These are phyloP conservation scores for Myotis findleyi DNA, from an alignment of 2,797 vertebrate species.

Conservation along the genomic window DNA sequence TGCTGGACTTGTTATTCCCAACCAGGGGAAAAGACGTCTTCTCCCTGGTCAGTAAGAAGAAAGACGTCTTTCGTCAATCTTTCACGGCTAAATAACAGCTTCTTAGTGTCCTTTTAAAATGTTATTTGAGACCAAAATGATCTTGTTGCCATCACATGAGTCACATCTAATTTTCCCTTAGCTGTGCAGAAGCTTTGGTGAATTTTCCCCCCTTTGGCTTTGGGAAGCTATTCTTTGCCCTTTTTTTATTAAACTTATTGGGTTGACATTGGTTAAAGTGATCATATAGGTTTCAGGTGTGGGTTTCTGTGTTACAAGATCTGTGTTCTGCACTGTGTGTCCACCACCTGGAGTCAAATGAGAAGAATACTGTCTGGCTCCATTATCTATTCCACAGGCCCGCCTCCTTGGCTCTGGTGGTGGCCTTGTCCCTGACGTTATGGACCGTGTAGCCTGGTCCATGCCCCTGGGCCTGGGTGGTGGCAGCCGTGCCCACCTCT, in stretches of 20 bases:
- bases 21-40: too few species aligned
- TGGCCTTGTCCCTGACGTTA: not conserved
- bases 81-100: not conserved
- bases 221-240: too few species aligned
- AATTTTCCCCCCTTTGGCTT: not conserved
- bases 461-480: too few species aligned
- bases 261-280: not conserved
- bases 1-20: too few species aligned
- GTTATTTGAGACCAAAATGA: not conserved
- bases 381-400: too few species aligned
- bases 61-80: too few species aligned
- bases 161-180: not conserved
- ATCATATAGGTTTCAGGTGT: not conserved
- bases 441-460: too few species aligned
- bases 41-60: too few species aligned
- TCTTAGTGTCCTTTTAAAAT: conserved; percentile 29
- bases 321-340: not conserved
- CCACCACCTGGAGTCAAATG: not conserved
- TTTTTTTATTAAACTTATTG: not conserved
- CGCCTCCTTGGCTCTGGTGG: not conserved
- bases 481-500: not conserved
- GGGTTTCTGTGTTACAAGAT: not conserved
- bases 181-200: not conserved
- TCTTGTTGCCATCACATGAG: conserved; percentile 1
- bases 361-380: not conserved